Conservation (phyloP, 2,888 invertebrate species). For the Temnothorax ravouxi region DNA sequence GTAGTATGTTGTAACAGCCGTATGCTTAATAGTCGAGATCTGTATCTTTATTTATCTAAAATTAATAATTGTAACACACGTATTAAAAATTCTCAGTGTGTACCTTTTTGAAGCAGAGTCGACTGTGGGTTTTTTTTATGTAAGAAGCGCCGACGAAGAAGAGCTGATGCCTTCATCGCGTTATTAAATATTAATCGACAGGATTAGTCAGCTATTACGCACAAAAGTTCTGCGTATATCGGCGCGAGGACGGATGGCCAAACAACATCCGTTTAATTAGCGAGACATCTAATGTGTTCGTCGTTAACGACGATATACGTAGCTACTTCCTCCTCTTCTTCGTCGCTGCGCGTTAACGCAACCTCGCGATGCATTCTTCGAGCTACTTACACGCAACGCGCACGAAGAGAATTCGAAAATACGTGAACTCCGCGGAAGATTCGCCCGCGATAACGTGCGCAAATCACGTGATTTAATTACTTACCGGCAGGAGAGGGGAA, state of each 20-base stretch:
- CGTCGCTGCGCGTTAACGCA: background rate
- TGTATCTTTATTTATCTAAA: background rate
- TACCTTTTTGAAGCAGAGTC: background rate
- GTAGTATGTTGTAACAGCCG: background rate
- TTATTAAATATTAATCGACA: background rate
- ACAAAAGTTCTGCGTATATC: background rate
- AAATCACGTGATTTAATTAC: slow-evolving; percentile 35
- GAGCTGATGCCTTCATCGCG: background rate
- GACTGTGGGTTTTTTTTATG: background rate
- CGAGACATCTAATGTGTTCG: background rate
- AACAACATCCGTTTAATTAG: background rate
- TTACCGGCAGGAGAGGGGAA: background rate
- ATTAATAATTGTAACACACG: background rate
- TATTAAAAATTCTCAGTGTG: background rate
- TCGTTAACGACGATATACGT: background rate
- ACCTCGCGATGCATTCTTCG: background rate
- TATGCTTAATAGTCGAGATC: background rate
- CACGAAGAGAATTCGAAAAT: background rate
- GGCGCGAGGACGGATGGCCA: background rate
- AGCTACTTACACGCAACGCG: background rate
- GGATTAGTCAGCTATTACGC: slow-evolving; percentile 1
- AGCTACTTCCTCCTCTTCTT: background rate
- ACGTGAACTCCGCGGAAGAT: slow-evolving; percentile 6
- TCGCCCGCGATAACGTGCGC: background rate
- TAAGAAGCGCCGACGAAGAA: background rate